Conservation (phyloP, 2,113 vertebrate species). For the Prietella phreatophila region DNA sequence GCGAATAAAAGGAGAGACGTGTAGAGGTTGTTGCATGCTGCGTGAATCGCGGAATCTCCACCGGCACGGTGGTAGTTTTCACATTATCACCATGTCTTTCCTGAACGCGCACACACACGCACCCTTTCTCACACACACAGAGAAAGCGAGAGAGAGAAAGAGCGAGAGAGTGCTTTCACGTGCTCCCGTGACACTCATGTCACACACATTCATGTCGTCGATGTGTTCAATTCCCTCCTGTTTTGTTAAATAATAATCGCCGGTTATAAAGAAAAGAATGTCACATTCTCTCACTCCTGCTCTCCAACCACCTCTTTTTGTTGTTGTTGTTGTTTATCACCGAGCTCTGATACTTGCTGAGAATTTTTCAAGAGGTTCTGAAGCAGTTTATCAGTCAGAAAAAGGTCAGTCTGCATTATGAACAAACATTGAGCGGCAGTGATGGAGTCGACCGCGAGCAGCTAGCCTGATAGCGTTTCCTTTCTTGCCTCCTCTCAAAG, state of each 20-base stretch:
- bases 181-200: not conserved
- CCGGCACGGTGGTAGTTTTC: slow-evolving; percentile 24
- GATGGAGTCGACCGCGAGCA: slow-evolving; percentile 19
- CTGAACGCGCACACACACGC: not conserved
- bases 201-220: not conserved
- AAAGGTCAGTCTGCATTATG: slow-evolving; percentile 2
- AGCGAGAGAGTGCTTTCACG: not conserved
- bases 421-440: not conserved
- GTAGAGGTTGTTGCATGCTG: not conserved
- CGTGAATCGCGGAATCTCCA: slow-evolving; percentile 22
- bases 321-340: not conserved
- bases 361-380: slow-evolving; percentile 1
- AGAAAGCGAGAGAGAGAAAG: not conserved
- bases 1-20: not conserved
- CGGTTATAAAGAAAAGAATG: no score
- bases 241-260: not conserved
- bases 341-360: not conserved
- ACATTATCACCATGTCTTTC: not conserved
- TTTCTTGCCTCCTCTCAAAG: not conserved
- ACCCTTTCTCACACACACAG: not conserved
- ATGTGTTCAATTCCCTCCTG: not conserved
- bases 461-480: slow-evolving; percentile 5
- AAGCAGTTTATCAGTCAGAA: slow-evolving; percentile 13
- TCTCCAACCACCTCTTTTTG: not conserved
- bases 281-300: not conserved